Conservation (phyloP, 2,797 vertebrate genomes). For the Okamejei kenojei region DNA sequence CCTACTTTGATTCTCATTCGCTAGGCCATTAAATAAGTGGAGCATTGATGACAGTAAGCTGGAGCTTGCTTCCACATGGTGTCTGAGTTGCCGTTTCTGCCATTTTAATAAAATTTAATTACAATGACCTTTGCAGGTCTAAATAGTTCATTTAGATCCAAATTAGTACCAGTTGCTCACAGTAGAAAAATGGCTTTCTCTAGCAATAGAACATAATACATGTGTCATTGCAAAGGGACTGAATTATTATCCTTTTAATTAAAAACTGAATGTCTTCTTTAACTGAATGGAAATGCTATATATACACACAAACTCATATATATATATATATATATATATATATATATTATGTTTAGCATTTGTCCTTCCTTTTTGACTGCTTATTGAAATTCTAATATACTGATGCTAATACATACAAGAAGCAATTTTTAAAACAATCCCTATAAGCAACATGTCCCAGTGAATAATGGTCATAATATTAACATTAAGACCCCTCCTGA, state of each 20-base stretch:
- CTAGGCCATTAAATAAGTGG: background rate
- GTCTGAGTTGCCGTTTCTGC: background rate
- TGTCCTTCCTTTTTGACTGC: background rate
- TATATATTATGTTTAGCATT: background rate
- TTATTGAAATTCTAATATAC: background rate
- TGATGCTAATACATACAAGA: background rate
- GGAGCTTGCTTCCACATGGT: background rate
- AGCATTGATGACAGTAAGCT: background rate
- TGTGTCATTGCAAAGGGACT: background rate
- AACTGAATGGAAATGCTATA: background rate
- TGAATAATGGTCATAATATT: background rate
- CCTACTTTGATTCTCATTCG: background rate
- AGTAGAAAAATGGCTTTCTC: background rate
- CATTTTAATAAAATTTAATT: conserved; percentile 17
- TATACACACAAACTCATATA: background rate
- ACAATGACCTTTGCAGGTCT: background rate
- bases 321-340: background rate
- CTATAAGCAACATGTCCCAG: background rate
- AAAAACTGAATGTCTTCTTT: background rate
- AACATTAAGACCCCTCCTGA: background rate
- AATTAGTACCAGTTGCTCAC: background rate
- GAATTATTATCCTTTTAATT: background rate
- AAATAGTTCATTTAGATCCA: background rate
- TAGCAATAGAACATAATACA: background rate
- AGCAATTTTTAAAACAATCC: background rate